Percentiles rank a stretch among this genome's conserved stretches.
Evolutionary conservation across 2,113 vertebrate genomes (phyloP).

Genomic region (Sardina pilchardus): DNA sequence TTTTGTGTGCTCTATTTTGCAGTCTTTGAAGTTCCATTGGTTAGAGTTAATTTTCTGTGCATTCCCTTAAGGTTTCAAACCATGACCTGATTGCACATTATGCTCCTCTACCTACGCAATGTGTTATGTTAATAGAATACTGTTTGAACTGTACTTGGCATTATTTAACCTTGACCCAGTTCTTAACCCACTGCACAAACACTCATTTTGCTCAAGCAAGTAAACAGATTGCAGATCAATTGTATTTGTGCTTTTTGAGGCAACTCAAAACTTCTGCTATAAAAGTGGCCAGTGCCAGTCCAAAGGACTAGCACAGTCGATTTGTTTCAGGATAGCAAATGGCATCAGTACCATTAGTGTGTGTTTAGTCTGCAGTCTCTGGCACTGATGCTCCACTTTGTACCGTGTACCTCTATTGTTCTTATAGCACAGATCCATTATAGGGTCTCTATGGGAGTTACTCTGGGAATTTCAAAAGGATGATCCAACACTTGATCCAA

Average conservation of each 20-base stretch:
- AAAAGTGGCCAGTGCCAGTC: background rate
- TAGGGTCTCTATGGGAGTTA: background rate
- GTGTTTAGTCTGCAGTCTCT: background rate
- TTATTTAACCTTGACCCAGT: constrained; percentile 5
- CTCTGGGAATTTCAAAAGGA: constrained; percentile 14
- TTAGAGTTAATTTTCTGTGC: background rate
- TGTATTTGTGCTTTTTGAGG: background rate
- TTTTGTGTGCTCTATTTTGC: background rate
- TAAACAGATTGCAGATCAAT: background rate
- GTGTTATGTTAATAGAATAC: background rate
- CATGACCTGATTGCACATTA: background rate
- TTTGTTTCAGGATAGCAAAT: background rate
- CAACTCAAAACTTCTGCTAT: background rate
- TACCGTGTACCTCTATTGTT: background rate
- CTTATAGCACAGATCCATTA: background rate
- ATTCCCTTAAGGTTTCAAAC: background rate
- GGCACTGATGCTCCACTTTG: background rate
- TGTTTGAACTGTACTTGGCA: background rate
- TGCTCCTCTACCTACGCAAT: background rate
- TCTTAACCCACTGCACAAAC: background rate
- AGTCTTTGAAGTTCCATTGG: background rate
- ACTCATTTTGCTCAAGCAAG: constrained; percentile 1
- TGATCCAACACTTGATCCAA: constrained; percentile 30
- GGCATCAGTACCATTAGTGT: background rate
- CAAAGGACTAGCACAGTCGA: background rate